A percentile compares a stretch with the other conserved stretches of the same genome.
Evolutionary conservation across 2,797 vertebrate species (phyloP).

Genomic region (Scleropages formosus): DNA sequence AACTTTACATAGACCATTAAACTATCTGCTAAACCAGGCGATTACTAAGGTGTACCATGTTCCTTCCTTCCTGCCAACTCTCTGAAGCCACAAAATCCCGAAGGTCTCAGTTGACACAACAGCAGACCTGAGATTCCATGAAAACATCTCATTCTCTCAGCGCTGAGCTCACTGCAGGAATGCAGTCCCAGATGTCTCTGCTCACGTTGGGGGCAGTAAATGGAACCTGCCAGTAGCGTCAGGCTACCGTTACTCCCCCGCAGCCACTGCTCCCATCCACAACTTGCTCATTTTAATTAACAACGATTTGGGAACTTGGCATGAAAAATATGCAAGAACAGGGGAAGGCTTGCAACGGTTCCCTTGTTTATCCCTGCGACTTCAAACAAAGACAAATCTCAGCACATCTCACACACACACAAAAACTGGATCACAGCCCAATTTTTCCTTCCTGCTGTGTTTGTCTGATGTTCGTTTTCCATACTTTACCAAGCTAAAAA

Average conservation of each 20-base stretch:
- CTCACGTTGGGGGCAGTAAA: not conserved
- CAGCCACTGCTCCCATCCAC: constrained; percentile 19
- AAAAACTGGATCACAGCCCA: not conserved
- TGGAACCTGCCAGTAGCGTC: not conserved
- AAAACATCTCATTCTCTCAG: not conserved
- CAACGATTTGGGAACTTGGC: constrained; percentile 43
- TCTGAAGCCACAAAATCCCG: not conserved
- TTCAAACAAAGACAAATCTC: constrained; percentile 25
- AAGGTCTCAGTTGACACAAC: not conserved
- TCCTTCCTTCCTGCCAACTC: no score
- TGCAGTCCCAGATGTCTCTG: not conserved
- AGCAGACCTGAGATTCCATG: not conserved
- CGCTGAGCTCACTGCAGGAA: not conserved
- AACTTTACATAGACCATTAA: no score
- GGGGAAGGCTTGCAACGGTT: not conserved
- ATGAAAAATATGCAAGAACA: constrained; percentile 23
- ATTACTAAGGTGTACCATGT: no score
- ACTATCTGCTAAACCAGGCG: no score
- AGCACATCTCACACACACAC: not conserved
- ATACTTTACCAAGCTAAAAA: not conserved
- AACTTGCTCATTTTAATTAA: constrained; percentile 59
- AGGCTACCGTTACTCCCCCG: not conserved
- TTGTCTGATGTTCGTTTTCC: not conserved
- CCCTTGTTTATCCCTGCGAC: constrained; percentile 3
- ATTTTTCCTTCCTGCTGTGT: not conserved